Evolutionary conservation across 1,140 invertebrate genomes (phyloP).

Genomic region (Microplitis mediator): DNA sequence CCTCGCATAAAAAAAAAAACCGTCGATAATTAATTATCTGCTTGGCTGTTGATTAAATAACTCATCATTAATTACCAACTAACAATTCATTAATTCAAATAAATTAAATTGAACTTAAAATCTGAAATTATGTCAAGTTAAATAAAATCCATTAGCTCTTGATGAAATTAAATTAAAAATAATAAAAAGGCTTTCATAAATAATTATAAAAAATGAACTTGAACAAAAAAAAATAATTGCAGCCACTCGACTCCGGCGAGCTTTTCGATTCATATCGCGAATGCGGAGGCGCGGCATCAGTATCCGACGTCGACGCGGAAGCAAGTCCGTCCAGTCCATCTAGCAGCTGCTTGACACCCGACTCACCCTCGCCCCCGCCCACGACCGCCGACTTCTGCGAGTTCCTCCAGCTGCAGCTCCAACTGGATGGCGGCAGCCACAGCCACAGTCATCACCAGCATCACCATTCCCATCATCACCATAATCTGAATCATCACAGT

Average conservation of each 20-base stretch:
- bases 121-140: background rate
- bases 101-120: background rate
- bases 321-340: conserved; percentile 60
- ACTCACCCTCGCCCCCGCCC: conserved; percentile 83
- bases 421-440: conserved; percentile 46
- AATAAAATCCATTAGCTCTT: too few relatives aligned
- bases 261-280: conserved; percentile 61
- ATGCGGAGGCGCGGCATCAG: conserved; percentile 59
- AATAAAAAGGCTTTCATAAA: too few relatives aligned
- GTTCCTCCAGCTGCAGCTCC: conserved; percentile 73
- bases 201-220: too few relatives aligned
- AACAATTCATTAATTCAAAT: too few relatives aligned
- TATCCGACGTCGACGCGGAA: conserved; percentile 59
- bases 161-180: too few relatives aligned
- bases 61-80: background rate
- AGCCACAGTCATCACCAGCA: too few relatives aligned
- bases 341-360: conserved; percentile 69
- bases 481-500: conserved; percentile 19
- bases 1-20: too few relatives aligned
- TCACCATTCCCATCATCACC: background rate
- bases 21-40: background rate
- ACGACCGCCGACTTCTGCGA: conserved; percentile 90
- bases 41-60: conserved; percentile 40
- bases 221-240: conserved; percentile 12
- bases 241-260: conserved; percentile 58